These are phyloP conservation scores for Tryphoninae sp. DNA, from an alignment of 2,888 invertebrate genomes.

Conservation along the genomic window DNA sequence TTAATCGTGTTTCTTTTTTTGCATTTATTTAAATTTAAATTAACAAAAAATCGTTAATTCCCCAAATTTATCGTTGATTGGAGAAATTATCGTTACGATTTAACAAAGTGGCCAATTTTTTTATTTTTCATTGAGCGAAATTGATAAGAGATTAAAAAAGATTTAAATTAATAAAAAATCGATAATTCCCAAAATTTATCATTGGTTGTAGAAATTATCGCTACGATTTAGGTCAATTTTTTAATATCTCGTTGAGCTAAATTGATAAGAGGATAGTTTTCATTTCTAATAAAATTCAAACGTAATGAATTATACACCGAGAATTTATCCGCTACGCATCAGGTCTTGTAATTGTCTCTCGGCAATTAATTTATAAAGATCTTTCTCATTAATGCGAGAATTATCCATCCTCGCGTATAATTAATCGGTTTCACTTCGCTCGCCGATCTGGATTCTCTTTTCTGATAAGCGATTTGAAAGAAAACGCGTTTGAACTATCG, in stretches of 20 bases:
- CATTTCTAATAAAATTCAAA: neutral
- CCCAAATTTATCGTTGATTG: too few relatives aligned
- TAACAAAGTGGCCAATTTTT: neutral
- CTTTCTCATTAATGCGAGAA: neutral
- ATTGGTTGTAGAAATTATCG: too few relatives aligned
- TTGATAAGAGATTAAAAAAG: neutral
- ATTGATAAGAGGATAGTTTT: neutral
- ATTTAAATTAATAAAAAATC: too few relatives aligned
- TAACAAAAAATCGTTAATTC: too few relatives aligned
- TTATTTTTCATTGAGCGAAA: too few relatives aligned
- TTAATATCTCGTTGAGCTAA: too few relatives aligned
- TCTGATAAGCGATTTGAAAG: neutral
- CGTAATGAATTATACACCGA: neutral
- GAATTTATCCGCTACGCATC: neutral
- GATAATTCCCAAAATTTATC: too few relatives aligned
- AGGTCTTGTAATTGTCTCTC: conserved; percentile 20
- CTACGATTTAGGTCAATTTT: neutral
- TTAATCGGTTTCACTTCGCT: conserved; percentile 41
- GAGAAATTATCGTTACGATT: neutral
- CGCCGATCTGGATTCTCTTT: neutral
- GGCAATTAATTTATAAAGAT: conserved; percentile 17
- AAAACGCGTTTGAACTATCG: neutral
- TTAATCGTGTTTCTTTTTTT: too few relatives aligned
- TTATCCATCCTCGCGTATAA: conserved; percentile 20
- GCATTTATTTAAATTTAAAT: too few relatives aligned